A percentile compares a stretch with the other conserved stretches of the same genome.
Evolutionary conservation across 2,888 invertebrate species (phyloP).

Genomic region (Pollenia angustigena): DNA sequence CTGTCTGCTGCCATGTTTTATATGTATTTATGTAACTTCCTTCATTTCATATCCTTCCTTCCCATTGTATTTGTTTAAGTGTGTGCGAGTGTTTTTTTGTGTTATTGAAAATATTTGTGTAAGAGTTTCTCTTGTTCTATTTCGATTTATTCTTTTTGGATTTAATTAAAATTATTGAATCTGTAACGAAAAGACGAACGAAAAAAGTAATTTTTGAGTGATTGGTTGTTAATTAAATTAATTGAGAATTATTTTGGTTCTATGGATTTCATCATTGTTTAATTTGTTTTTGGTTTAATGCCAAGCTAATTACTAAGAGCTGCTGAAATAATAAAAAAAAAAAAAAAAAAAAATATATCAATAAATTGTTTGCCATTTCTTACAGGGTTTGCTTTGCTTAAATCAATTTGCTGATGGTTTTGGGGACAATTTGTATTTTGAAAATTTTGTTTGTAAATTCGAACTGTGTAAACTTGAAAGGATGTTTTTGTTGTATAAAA

Average conservation of each 20-base stretch:
- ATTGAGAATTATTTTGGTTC: not conserved
- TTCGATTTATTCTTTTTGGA: not conserved
- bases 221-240: constrained; percentile 48
- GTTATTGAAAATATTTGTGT: not conserved
- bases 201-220: constrained; percentile 33
- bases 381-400: not conserved
- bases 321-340: not conserved
- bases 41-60: constrained; percentile 11
- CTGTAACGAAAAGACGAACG: constrained; percentile 51
- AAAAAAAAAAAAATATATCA: not conserved
- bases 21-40: constrained; percentile 31
- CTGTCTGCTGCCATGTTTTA: constrained; percentile 15
- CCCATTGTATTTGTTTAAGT: not conserved
- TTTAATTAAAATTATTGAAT: constrained; percentile 65
- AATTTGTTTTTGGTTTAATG: constrained; percentile 18
- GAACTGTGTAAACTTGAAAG: too few species aligned
- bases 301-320: constrained; percentile 43
- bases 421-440: too few species aligned
- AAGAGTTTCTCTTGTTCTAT: not conserved
- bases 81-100: not conserved
- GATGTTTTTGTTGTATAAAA: too few species aligned
- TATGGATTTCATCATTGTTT: not conserved
- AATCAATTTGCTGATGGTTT: too few species aligned
- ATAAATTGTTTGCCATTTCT: constrained; percentile 33
- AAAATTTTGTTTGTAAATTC: too few species aligned